Base-by-base conservation (phyloP, 1,140 invertebrate species). In the Heliconius congener region DNA sequence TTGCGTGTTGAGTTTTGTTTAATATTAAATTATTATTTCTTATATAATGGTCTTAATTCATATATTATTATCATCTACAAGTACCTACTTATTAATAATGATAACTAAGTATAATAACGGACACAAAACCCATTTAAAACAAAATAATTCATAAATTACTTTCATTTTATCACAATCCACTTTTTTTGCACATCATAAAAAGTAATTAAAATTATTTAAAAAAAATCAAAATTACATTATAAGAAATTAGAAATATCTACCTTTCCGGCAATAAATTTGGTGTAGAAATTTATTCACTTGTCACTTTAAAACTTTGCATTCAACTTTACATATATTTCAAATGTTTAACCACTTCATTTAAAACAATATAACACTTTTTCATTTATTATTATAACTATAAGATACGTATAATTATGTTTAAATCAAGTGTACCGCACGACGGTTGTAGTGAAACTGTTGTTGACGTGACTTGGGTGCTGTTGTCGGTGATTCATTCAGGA, bases 401-500 rank as follows among this genome's bases (percentile, higher is more conserved):
- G 4, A 19, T 19, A 52, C 18, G 18, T 52, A 66, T 66, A 57
- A 4, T 46, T 23, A 23, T 57, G 52, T 55, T 55, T 55, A 23
- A 23, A 30, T 27, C 60, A 66, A 66, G 60, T 66, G 60, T 66
- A 66, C 16, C 60, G 60, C 27, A 72, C 73, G 19, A 30, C 60
- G 78, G 66, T 71, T 39, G 78, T 79, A 79, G 78, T 79, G 78
- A 79, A 79, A 79, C 78, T 79, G 78, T 79, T 60, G 78, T 77
- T 52, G 70, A 76, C 78, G 78, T 79, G 78, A 79, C 78, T 79
- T 46, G 77, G 34, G 75, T 71, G 23, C 46, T 66, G 77, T n/a
- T 70, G 39, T 37, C 13, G 16, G 78, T 79, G 78, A 79, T 79
- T 79, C 78, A 79, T 79, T 79, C 73, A 76, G 73, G 78, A 79